A percentile compares a stretch with the other conserved stretches of the same genome.
Conservation (phyloP, 2,888 invertebrate species). For the Anthophora plumipes region DNA sequence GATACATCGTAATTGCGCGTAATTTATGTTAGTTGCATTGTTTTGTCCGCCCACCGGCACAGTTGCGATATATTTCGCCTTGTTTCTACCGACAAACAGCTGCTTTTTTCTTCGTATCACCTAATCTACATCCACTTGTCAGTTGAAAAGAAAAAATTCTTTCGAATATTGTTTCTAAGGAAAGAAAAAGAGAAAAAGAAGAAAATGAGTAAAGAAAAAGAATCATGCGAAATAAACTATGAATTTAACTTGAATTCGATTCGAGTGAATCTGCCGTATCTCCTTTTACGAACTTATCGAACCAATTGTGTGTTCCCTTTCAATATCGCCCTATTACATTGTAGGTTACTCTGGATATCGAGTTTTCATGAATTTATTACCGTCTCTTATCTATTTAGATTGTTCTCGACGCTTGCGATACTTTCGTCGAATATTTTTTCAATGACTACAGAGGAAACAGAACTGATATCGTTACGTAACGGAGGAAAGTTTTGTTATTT, state of each 20-base stretch:
- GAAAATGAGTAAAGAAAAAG: too few species aligned
- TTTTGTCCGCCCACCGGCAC: background rate
- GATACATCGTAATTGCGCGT: conserved; percentile 6
- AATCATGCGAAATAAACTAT: background rate
- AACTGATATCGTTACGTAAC: too few species aligned
- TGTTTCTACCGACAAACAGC: background rate
- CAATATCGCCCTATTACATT: too few species aligned
- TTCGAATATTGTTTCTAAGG: too few species aligned
- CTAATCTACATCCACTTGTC: background rate
- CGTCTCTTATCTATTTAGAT: too few species aligned
- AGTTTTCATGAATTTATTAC: background rate
- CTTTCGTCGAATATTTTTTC: too few species aligned
- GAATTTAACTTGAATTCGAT: background rate
- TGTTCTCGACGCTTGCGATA: too few species aligned
- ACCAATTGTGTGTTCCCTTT: background rate
- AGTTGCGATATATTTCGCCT: background rate
- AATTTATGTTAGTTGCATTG: conserved; percentile 14
- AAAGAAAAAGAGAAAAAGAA: too few species aligned
- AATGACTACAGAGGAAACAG: too few species aligned
- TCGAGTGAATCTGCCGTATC: background rate
- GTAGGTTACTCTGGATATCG: background rate
- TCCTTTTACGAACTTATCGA: background rate
- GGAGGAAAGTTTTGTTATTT: too few species aligned
- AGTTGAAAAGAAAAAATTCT: background rate
- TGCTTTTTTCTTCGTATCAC: background rate